Evolutionary conservation across 1,140 invertebrate genomes (phyloP).

Genomic region (Kradibia gibbosae): DNA sequence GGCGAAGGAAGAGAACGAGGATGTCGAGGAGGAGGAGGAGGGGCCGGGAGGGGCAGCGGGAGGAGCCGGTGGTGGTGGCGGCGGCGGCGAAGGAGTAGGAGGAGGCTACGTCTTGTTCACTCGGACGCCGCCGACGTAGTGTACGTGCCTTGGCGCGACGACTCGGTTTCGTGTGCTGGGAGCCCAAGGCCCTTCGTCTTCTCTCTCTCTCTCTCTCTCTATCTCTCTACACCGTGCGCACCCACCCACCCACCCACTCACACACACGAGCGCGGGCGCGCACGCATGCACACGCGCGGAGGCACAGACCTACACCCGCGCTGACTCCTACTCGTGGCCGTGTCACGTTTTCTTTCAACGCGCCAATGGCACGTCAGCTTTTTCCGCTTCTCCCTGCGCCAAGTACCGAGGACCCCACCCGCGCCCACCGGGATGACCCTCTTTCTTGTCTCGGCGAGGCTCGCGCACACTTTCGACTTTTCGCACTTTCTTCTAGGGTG

Average conservation of each 20-base stretch:
- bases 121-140: conserved; percentile 62
- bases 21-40: background rate
- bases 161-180: background rate
- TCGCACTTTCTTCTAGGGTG: background rate
- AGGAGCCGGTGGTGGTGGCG: background rate
- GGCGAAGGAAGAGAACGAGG: background rate
- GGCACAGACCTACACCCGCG: conserved; percentile 54
- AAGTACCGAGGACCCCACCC: conserved; percentile 30
- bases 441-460: background rate
- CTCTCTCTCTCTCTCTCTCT: conserved; percentile 32
- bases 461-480: background rate
- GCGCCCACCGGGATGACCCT: background rate
- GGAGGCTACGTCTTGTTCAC: conserved; percentile 55
- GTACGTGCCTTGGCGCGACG: conserved; percentile 53
- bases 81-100: background rate
- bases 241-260: conserved; percentile 25
- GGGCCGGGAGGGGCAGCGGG: background rate
- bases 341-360: conserved; percentile 42
- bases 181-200: background rate
- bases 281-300: background rate
- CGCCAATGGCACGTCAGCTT: conserved; percentile 53
- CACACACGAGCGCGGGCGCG: background rate
- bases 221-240: conserved; percentile 55
- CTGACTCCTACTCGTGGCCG: conserved; percentile 26
- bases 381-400: conserved; percentile 43